Evolutionary conservation across 2,113 vertebrate genomes (phyloP).

Genomic region (Neomonachus schauinslandi): DNA sequence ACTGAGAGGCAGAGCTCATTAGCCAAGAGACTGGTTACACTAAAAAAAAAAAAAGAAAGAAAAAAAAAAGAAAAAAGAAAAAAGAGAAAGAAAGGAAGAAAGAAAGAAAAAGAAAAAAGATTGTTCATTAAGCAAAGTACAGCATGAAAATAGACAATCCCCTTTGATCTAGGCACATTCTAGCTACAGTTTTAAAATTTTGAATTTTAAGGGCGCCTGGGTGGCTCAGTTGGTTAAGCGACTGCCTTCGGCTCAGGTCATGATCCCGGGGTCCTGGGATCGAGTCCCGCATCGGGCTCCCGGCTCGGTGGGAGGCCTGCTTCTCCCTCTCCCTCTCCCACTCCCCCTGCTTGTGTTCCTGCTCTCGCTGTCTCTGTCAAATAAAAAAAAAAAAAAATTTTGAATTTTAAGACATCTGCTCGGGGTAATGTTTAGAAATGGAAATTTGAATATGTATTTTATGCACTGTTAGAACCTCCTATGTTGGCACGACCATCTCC

Average conservation of each 20-base stretch:
- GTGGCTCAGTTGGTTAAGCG: too few species aligned
- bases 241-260: too few species aligned
- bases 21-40: slow-evolving; percentile 67
- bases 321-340: too few species aligned
- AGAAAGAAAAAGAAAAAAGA: neutral
- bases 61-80: neutral
- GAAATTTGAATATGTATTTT: slow-evolving; percentile 44
- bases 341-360: too few species aligned
- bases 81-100: slow-evolving; percentile 15
- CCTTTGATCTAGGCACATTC: slow-evolving; percentile 53
- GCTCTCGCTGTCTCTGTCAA: too few species aligned
- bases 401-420: slow-evolving; percentile 48
- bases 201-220: slow-evolving; percentile 54
- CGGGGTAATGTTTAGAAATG: slow-evolving; percentile 17
- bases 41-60: neutral
- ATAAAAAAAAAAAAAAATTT: too few species aligned
- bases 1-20: slow-evolving; percentile 73
- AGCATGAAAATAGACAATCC: slow-evolving; percentile 63
- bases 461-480: slow-evolving; percentile 2
- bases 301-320: too few species aligned
- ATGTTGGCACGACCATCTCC: neutral
- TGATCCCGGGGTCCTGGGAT: too few species aligned
- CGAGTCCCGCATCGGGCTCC: too few species aligned
- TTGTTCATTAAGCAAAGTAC: slow-evolving; percentile 67
- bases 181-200: slow-evolving; percentile 61